phyloP scores from a whole-genome alignment of 1,140 invertebrate genomes.

The Drosophila kanapiae region DNA sequence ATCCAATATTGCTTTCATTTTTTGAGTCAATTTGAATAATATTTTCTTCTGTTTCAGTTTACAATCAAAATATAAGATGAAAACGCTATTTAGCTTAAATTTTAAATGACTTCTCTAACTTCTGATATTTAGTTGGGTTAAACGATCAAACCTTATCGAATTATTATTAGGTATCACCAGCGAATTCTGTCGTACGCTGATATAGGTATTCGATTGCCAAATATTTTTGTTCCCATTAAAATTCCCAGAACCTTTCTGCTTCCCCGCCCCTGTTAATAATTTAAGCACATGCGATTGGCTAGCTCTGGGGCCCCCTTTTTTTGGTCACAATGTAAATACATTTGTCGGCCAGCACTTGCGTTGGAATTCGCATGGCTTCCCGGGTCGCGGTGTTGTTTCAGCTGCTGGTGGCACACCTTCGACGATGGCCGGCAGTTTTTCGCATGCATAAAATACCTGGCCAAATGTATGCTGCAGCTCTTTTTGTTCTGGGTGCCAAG shows the following conservation, averaged over 20 bases:
- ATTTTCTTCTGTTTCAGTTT: too few species aligned
- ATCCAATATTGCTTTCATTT: too few species aligned
- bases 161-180: not conserved
- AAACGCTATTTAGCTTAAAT: too few species aligned
- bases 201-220: not conserved
- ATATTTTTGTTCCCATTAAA: not conserved
- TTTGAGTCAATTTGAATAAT: too few species aligned
- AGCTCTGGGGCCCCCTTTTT: conserved; percentile 20
- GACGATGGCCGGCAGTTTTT: conserved; percentile 44
- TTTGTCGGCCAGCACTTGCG: conserved; percentile 39
- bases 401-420: conserved; percentile 44
- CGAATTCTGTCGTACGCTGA: not conserved
- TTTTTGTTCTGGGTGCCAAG: conserved; percentile 47
- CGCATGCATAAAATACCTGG: conserved; percentile 30
- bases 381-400: conserved; percentile 39
- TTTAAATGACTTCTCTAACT: too few species aligned
- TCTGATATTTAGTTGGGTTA: not conserved
- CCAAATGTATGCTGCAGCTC: conserved; percentile 41
- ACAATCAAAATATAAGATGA: too few species aligned
- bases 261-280: conserved; percentile 12
- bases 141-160: not conserved
- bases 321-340: conserved; percentile 42
- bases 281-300: conserved; percentile 11
- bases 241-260: not conserved
- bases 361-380: conserved; percentile 2